A percentile compares a stretch with the other conserved stretches of the same genome.
Evolutionary conservation across 2,797 vertebrate genomes (phyloP).

Genomic region (Epinephelus coioides): DNA sequence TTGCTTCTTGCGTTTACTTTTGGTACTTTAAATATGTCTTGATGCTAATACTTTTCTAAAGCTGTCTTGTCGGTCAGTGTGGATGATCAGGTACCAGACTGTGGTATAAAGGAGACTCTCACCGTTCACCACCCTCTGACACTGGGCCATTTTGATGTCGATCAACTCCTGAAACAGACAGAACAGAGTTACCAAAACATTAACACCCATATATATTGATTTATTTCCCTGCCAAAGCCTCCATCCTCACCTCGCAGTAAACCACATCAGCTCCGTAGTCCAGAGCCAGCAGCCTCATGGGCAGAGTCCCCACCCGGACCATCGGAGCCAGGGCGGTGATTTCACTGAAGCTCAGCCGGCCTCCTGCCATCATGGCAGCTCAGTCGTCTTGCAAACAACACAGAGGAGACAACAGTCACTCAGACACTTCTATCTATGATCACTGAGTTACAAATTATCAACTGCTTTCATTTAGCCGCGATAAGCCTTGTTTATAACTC

Average conservation of each 20-base stretch:
- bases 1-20: too few species aligned
- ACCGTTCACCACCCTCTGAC: conserved; percentile 92
- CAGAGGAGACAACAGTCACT: background rate
- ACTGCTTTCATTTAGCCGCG: background rate
- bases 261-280: conserved; percentile 97
- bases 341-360: conserved; percentile 86
- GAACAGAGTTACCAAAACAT: background rate
- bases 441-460: accelerated
- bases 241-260: conserved; percentile 92
- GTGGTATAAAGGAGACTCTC: conserved; percentile 7
- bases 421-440: background rate
- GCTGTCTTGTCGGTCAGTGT: too few species aligned
- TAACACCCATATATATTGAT: background rate
- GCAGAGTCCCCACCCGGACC: conserved; percentile 96
- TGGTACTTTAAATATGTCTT: too few species aligned
- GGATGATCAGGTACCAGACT: too few species aligned
- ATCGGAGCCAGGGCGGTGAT: conserved; percentile 93
- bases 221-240: too few species aligned
- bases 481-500: background rate
- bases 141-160: conserved; percentile 96
- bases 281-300: conserved; percentile 95
- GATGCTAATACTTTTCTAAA: too few species aligned
- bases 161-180: conserved; percentile 91
- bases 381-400: conserved; percentile 23
- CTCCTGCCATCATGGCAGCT: conserved; percentile 79